These are phyloP conservation scores for Nettapus auritus DNA, from an alignment of 2,113 vertebrate species.

Conservation along the genomic window DNA sequence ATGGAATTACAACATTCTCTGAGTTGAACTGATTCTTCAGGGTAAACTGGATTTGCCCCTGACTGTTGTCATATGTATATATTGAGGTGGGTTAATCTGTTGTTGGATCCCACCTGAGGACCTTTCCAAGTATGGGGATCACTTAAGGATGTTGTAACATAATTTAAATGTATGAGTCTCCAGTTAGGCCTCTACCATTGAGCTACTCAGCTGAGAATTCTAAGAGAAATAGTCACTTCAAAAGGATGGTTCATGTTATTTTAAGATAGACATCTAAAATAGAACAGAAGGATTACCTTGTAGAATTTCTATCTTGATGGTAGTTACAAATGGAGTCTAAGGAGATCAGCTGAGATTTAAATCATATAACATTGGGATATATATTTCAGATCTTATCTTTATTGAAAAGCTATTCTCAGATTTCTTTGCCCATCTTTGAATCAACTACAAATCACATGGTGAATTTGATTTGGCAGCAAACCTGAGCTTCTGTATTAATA, in stretches of 20 bases:
- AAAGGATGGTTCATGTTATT: neutral
- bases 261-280: neutral
- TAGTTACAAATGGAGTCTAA: neutral
- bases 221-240: neutral
- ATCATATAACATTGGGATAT: neutral
- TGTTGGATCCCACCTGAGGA: neutral
- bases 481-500: neutral
- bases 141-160: rapidly evolving
- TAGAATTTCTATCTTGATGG: neutral
- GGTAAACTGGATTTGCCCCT: neutral
- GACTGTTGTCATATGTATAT: rapidly evolving
- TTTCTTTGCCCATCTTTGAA: neutral
- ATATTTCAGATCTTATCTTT: neutral
- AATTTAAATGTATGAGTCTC: neutral
- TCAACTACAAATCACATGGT: neutral
- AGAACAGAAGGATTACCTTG: neutral
- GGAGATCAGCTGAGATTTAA: neutral
- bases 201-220: neutral
- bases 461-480: neutral
- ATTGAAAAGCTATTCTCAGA: neutral
- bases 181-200: neutral
- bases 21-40: neutral
- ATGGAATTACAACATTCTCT: neutral
- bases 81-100: neutral
- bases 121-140: neutral